A percentile compares a stretch with the other conserved stretches of the same genome.
Conservation (phyloP, 2,113 vertebrate genomes). For the Pollachius pollachius region DNA sequence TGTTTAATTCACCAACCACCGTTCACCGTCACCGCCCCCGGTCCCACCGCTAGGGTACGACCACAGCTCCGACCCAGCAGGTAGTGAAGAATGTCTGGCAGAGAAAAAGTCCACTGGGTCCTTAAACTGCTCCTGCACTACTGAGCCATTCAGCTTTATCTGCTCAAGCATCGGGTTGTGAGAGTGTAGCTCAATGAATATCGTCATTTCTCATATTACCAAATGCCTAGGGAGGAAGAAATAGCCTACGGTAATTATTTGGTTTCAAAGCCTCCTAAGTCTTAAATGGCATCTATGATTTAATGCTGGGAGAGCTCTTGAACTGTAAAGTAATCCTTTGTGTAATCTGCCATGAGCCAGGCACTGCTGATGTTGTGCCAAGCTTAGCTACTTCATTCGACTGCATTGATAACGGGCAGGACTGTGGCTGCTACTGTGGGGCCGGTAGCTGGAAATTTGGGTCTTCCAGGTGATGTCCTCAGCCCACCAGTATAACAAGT, state of each 20-base stretch:
- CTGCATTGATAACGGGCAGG: constrained; percentile 3
- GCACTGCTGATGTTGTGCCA: constrained; percentile 45
- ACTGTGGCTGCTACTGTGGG: too few species aligned
- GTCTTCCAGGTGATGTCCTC: too few species aligned
- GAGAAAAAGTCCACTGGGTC: too few species aligned
- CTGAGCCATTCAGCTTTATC: too few species aligned
- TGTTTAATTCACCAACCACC: not conserved
- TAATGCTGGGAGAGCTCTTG: constrained; percentile 57
- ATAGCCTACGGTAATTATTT: constrained; percentile 32
- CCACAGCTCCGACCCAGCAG: not conserved
- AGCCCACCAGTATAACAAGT: too few species aligned
- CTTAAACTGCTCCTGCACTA: not conserved
- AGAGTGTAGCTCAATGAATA: too few species aligned
- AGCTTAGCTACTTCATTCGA: constrained; percentile 35
- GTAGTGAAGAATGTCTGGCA: too few species aligned
- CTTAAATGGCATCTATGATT: constrained; percentile 47
- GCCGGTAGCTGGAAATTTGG: too few species aligned
- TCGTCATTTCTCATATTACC: too few species aligned
- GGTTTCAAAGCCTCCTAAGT: constrained; percentile 57
- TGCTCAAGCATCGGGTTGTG: too few species aligned
- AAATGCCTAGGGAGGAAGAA: constrained; percentile 10
- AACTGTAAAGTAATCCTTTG: constrained; percentile 54
- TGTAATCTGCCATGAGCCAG: constrained; percentile 58
- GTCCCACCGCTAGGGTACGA: too few species aligned
- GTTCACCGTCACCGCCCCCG: not conserved